These are phyloP conservation scores for Drosophila parvula DNA, from an alignment of 1,140 invertebrate species.

Conservation along the genomic window DNA sequence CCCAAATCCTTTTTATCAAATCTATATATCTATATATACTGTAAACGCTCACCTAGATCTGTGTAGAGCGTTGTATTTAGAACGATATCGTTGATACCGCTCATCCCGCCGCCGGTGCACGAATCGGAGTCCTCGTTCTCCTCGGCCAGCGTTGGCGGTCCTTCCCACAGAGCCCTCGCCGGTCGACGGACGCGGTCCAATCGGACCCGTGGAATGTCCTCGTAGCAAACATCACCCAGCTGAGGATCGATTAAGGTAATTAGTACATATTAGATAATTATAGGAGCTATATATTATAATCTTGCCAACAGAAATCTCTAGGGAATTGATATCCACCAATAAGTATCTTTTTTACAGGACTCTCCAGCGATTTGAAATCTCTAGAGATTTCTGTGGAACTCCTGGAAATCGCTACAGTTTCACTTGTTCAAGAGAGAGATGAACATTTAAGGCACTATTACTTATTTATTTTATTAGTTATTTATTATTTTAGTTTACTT, in stretches of 20 bases:
- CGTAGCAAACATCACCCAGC: conserved; percentile 81
- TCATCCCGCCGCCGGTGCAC: conserved; percentile 67
- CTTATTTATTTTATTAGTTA: no score
- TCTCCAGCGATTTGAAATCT: no score
- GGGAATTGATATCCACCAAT: no score
- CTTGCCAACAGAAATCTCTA: not conserved
- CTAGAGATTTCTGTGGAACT: not conserved
- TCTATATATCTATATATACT: not conserved
- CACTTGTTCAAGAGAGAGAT: not conserved
- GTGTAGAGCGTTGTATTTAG: conserved; percentile 80
- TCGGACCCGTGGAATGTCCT: conserved; percentile 81
- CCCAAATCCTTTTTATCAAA: not conserved
- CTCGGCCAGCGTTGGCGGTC: conserved; percentile 80
- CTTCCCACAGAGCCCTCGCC: conserved; percentile 77
- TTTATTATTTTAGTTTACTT: not conserved
- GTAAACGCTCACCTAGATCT: conserved; percentile 76
- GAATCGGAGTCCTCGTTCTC: conserved; percentile 82
- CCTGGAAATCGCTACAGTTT: not conserved
- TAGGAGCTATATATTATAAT: not conserved
- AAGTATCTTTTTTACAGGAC: not conserved
- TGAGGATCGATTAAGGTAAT: conserved; percentile 18
- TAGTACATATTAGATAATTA: not conserved
- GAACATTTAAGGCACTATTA: no score
- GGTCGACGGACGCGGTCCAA: conserved; percentile 79
- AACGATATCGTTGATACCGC: conserved; percentile 72